phyloP scores from a whole-genome alignment of 2,888 invertebrate species.

The Drosophila yooni region DNA sequence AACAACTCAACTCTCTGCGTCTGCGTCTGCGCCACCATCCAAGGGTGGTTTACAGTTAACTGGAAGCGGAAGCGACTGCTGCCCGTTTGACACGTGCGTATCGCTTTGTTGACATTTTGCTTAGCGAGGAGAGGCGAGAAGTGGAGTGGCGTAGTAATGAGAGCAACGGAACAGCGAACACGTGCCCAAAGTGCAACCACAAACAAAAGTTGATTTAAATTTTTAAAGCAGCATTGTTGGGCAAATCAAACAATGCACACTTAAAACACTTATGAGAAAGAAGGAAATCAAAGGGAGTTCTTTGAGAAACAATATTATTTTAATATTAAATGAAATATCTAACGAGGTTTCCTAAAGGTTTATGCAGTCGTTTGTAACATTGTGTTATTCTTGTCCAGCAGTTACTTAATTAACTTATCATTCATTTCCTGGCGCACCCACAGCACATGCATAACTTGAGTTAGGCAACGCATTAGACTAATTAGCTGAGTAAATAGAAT shows the following conservation, averaged over 20 bases:
- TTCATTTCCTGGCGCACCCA: slow-evolving; percentile 44
- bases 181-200: slow-evolving; percentile 49
- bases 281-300: background rate
- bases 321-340: background rate
- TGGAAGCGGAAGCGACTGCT: slow-evolving; percentile 52
- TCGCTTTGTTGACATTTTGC: slow-evolving; percentile 73
- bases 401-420: slow-evolving; percentile 22
- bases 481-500: slow-evolving; percentile 65
- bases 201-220: slow-evolving; percentile 10
- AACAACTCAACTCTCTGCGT: slow-evolving; percentile 7
- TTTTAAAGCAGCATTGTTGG: background rate
- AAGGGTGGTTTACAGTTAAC: slow-evolving; percentile 38
- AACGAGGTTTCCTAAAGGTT: background rate
- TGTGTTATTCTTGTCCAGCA: background rate
- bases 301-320: background rate
- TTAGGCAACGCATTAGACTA: slow-evolving; percentile 51
- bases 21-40: slow-evolving; percentile 46
- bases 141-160: background rate
- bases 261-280: background rate
- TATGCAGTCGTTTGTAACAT: background rate
- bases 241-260: background rate
- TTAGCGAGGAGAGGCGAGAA: slow-evolving; percentile 1
- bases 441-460: slow-evolving; percentile 15
- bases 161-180: slow-evolving; percentile 24
- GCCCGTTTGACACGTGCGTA: slow-evolving; percentile 61